These are phyloP conservation scores for Otis tarda DNA, from an alignment of 2,113 vertebrate species.

Conservation along the genomic window DNA sequence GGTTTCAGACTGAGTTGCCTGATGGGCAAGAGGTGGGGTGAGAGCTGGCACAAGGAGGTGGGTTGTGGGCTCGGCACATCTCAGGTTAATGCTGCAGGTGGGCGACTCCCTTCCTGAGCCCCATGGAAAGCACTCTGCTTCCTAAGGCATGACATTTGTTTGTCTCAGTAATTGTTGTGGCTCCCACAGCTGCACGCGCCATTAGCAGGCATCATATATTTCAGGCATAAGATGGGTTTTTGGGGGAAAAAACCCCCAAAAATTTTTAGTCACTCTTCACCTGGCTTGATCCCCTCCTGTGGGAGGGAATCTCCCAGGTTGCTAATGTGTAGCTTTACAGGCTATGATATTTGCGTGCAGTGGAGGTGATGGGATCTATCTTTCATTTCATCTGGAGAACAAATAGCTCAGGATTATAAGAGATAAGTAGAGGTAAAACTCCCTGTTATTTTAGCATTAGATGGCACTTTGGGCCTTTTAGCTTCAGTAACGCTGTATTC, in stretches of 20 bases:
- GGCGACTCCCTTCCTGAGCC: not conserved
- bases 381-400: conserved; percentile 42
- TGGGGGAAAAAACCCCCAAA: accelerated
- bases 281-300: not conserved
- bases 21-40: not conserved
- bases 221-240: not conserved
- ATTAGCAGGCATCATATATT: not conserved
- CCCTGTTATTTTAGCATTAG: conserved; percentile 63
- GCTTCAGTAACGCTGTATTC: not conserved
- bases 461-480: conserved; percentile 31
- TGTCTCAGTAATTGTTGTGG: not conserved
- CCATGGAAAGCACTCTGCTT: not conserved
- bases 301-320: not conserved
- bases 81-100: not conserved
- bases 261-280: not conserved
- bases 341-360: not conserved
- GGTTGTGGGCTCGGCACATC: not conserved
- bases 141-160: not conserved
- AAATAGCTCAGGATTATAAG: conserved; percentile 45
- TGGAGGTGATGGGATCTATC: not conserved
- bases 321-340: not conserved
- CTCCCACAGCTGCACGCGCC: not conserved
- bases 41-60: accelerated
- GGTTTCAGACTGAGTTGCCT: conserved; percentile 16
- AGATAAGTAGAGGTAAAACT: conserved; percentile 43